Evolutionary conservation across 2,888 invertebrate genomes (phyloP), one percentile per base, ranked within the genome.

Genomic region (Nephrotoma guestfalica): DNA sequence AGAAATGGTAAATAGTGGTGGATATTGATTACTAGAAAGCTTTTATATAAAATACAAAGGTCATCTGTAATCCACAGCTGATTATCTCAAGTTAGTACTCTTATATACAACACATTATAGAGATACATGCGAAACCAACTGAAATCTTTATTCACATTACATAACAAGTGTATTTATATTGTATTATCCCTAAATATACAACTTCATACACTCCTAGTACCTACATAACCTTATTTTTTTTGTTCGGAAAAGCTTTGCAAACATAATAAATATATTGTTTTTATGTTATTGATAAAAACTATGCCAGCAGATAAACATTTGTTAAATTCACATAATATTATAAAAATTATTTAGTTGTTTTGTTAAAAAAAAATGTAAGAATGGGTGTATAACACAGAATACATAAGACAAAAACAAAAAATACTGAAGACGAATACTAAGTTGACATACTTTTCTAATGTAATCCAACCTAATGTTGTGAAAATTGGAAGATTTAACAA

Each of bases 381-480:
- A 71, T 71, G 71, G 71, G 18, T 71, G 30, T 71, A 71, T 9
- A 71, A 51, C 15, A n/a, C 15, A 47, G 15, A 71, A 9, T 71
- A n/a, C 11, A 71, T 71, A 71, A 71, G 71, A 71, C 71, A 71
- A 71, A 84, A 41, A n/a, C 47, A 47, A 47, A 47, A 84, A 84
- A 42, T 41, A 83, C 41, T 18, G n/a, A 41, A 84, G 41, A 84
- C 42, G 42, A 84, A 42, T 84, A 47, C 11, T n/a, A 84, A 84
- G 41, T 41, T 84, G 84, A 84, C 84, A 41, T 84, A 84, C 84
- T 84, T 84, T 84, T 84, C 84, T 41, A 41, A 84, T 84, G 42
- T 84, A 84, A 84, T 84, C 84, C 84, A 41, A 84, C 41, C 84
- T 84, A 84, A 84, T 84, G 84, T 84, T 84, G 84, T 84, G 84